phyloP scores from a whole-genome alignment of 2,113 vertebrate species.

The Megalops atlanticus region DNA sequence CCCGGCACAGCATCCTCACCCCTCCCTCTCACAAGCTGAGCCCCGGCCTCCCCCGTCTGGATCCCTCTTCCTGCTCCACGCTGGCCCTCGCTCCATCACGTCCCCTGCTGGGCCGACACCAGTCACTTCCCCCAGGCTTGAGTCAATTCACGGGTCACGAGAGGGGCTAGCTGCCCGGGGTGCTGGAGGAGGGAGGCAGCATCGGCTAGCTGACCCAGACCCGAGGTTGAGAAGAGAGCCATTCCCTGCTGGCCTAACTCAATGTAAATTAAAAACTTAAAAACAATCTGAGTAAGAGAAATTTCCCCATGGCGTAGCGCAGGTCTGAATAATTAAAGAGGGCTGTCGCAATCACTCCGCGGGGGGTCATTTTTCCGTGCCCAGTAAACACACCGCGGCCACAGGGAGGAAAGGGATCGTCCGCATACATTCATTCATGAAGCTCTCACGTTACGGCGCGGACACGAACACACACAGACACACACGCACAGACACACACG shows the following conservation, averaged over 20 bases:
- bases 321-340: conserved; percentile 22
- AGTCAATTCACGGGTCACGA: background rate
- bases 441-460: background rate
- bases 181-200: background rate
- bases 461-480: background rate
- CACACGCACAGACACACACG: background rate
- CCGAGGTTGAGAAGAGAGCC: background rate
- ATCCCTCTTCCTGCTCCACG: background rate
- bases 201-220: background rate
- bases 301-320: background rate
- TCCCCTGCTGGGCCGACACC: background rate
- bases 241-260: background rate
- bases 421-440: conserved; percentile 9
- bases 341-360: background rate
- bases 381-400: background rate
- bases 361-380: background rate
- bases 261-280: conserved; percentile 8
- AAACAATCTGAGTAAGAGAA: background rate
- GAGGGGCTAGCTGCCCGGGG: background rate
- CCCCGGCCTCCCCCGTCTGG: background rate
- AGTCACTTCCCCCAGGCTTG: background rate
- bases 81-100: background rate
- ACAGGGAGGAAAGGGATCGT: background rate
- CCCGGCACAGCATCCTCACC: background rate
- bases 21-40: background rate